Conservation (phyloP, 2,113 vertebrate genomes). For the Siphamia tubifer region DNA sequence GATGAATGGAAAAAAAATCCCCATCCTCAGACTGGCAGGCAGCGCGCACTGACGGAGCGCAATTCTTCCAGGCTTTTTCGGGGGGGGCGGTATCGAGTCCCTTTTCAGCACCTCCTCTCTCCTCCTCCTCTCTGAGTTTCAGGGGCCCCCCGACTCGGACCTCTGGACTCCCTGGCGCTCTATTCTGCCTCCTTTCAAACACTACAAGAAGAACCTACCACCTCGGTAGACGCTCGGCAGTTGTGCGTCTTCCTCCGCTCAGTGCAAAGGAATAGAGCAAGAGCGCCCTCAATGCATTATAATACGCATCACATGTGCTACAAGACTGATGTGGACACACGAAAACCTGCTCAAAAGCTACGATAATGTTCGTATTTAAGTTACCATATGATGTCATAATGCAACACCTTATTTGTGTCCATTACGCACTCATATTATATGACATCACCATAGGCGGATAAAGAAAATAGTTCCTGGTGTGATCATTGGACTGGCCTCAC, state of each 20-base stretch:
- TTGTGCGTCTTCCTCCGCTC: conserved; percentile 2
- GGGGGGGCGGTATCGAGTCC: conserved; percentile 52
- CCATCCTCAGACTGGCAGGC: conserved; percentile 75
- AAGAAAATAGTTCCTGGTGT: too few species aligned
- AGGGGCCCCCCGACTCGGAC: conserved; percentile 52
- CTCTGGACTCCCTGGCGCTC: conserved; percentile 58
- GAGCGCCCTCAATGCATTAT: conserved; percentile 69
- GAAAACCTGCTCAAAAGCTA: conserved; percentile 9
- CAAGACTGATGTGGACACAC: background rate
- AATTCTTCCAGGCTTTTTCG: conserved; percentile 61
- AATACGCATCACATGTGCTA: conserved; percentile 20
- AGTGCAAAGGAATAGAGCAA: conserved; percentile 33
- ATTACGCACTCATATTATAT: background rate
- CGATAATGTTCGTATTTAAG: background rate
- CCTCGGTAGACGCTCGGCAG: conserved; percentile 13
- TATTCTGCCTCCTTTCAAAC: conserved; percentile 50
- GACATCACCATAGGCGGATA: too few species aligned
- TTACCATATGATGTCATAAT: background rate
- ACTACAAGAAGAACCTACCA: conserved; percentile 17
- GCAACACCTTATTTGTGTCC: background rate
- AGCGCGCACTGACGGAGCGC: conserved; percentile 66
- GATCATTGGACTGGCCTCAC: background rate
- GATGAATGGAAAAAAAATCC: conserved; percentile 62
- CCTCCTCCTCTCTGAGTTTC: conserved; percentile 51
- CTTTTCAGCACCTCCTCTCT: conserved; percentile 58